Evolutionary conservation across 2,113 vertebrate genomes (phyloP).

Genomic region (Elaphurus davidianus): DNA sequence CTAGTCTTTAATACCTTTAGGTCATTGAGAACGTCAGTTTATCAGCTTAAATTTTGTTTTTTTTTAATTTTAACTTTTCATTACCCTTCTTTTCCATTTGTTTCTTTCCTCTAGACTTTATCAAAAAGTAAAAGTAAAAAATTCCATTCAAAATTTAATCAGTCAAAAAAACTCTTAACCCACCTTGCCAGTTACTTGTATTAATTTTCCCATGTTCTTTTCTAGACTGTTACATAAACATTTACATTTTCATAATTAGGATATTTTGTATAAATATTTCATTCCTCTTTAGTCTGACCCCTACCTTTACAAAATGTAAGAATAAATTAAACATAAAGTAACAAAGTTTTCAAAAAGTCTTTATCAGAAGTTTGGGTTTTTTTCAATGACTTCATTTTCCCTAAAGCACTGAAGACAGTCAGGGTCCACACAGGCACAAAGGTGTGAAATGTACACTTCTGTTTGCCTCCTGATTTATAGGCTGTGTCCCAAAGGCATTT

Average conservation of each 20-base stretch:
- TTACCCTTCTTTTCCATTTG: not conserved
- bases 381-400: not conserved
- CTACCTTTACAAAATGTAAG: not conserved
- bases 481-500: not conserved
- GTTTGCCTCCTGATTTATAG: not conserved
- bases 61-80: not conserved
- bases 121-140: not conserved
- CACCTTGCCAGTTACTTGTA: not conserved
- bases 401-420: not conserved
- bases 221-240: not conserved
- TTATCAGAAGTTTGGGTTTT: not conserved
- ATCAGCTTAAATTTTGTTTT: not conserved
- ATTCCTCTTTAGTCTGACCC: not conserved
- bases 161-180: not conserved
- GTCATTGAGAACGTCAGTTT: not conserved
- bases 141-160: not conserved
- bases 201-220: not conserved
- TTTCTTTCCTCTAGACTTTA: slow-evolving; percentile 2
- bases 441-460: not conserved
- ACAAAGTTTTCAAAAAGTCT: not conserved
- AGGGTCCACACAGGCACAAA: not conserved
- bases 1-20: not conserved
- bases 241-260: not conserved
- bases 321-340: not conserved
- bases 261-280: not conserved